A percentile compares a stretch with the other conserved stretches of the same genome.
phyloP scores from a whole-genome alignment of 2,113 vertebrate species.

The Phocoena phocoena region DNA sequence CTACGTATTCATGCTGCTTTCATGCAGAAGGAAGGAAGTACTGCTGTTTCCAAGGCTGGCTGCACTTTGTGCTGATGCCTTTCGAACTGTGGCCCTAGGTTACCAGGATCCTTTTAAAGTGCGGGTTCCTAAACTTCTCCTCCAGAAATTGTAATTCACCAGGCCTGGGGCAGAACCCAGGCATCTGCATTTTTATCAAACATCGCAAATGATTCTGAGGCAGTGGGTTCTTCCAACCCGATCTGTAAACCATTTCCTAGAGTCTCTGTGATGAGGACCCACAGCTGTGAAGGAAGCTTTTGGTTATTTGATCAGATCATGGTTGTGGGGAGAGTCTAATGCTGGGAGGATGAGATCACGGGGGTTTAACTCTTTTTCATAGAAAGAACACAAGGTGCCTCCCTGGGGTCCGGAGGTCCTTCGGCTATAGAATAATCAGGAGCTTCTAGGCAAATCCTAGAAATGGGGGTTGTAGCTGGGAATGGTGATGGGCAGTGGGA shows the following conservation, averaged over 20 bases:
- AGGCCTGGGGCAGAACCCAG: neutral
- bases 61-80: neutral
- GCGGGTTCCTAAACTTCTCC: neutral
- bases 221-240: rapidly evolving
- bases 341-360: neutral
- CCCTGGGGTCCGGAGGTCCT: neutral
- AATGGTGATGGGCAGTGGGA: no score
- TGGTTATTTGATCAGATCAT: rapidly evolving
- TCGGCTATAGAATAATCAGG: neutral
- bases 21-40: neutral
- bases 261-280: neutral
- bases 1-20: neutral
- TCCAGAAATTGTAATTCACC: neutral
- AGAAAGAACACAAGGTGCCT: neutral
- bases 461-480: neutral
- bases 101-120: neutral
- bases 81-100: neutral
- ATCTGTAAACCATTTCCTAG: neutral
- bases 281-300: neutral
- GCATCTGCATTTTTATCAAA: neutral
- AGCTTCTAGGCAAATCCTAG: neutral
- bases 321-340: neutral
- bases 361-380: neutral
- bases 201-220: neutral
- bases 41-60: neutral